A percentile compares a stretch with the other conserved stretches of the same genome.
Conservation (phyloP, 2,797 vertebrate genomes). For the Eidolon dupreanum region DNA sequence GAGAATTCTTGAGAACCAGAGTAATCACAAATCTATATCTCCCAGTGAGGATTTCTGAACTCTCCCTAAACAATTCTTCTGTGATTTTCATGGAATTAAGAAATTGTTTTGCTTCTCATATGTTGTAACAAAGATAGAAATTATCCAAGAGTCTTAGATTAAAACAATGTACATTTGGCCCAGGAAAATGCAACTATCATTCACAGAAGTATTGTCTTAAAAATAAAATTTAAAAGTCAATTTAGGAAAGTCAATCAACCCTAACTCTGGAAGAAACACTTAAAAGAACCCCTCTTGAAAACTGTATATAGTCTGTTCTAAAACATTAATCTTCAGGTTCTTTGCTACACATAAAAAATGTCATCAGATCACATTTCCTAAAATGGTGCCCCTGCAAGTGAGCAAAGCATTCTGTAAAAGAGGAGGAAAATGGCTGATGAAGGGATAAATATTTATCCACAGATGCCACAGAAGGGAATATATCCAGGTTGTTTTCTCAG, state of each 20-base stretch:
- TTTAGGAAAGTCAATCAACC: conserved; percentile 34
- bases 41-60: background rate
- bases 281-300: background rate
- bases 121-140: conserved; percentile 34
- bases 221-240: background rate
- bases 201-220: background rate
- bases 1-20: background rate
- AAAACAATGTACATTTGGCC: background rate
- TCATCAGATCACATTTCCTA: background rate
- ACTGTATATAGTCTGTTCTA: background rate
- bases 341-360: background rate
- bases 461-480: background rate
- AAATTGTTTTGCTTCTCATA: conserved; percentile 49
- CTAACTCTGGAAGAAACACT: background rate
- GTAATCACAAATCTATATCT: background rate
- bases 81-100: conserved; percentile 18
- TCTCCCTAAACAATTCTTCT: conserved; percentile 34
- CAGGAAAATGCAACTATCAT: background rate
- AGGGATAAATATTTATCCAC: background rate
- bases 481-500: background rate
- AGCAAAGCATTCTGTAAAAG: background rate
- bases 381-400: background rate
- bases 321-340: background rate
- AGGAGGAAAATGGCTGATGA: background rate
- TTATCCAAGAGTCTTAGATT: background rate